These are phyloP conservation scores for Andrena camellia DNA, from an alignment of 2,888 invertebrate species.

Conservation along the genomic window DNA sequence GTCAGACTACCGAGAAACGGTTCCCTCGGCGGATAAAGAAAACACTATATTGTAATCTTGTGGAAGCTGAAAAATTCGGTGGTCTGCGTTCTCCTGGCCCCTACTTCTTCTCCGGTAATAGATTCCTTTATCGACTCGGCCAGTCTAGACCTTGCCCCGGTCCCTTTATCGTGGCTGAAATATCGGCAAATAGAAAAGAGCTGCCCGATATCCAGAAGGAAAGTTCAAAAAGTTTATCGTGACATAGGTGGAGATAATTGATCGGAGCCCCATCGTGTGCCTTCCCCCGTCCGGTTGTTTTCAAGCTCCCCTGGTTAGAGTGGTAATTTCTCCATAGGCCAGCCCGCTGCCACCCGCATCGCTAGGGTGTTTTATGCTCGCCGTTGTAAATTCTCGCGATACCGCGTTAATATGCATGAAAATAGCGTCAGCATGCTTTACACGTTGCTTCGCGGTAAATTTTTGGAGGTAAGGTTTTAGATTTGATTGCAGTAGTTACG, in stretches of 20 bases:
- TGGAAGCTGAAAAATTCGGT: conserved; percentile 68
- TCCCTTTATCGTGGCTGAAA: conserved; percentile 78
- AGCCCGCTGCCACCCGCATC: not conserved
- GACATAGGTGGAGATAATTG: conserved; percentile 70
- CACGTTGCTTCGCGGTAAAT: not conserved
- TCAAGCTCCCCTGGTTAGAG: conserved; percentile 28
- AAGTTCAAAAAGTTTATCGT: conserved; percentile 71
- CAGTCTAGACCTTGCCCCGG: conserved; percentile 70
- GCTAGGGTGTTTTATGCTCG: not conserved
- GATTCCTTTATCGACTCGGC: conserved; percentile 79
- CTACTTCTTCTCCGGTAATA: conserved; percentile 71
- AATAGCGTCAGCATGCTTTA: not conserved
- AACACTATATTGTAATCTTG: conserved; percentile 69
- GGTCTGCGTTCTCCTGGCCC: conserved; percentile 33
- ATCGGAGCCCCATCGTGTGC: conserved; percentile 44
- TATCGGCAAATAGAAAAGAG: conserved; percentile 78
- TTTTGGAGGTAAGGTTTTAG: too few species aligned
- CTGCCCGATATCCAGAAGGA: conserved; percentile 52
- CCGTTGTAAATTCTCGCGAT: conserved; percentile 1
- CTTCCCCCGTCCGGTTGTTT: conserved; percentile 31
- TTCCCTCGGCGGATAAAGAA: conserved; percentile 62
- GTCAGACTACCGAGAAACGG: conserved; percentile 24
- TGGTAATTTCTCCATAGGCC: conserved; percentile 35
- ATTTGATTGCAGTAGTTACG: too few species aligned
- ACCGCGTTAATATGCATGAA: not conserved